Conservation (phyloP, 2,113 vertebrate genomes). For the Chloroceryle aenea region DNA sequence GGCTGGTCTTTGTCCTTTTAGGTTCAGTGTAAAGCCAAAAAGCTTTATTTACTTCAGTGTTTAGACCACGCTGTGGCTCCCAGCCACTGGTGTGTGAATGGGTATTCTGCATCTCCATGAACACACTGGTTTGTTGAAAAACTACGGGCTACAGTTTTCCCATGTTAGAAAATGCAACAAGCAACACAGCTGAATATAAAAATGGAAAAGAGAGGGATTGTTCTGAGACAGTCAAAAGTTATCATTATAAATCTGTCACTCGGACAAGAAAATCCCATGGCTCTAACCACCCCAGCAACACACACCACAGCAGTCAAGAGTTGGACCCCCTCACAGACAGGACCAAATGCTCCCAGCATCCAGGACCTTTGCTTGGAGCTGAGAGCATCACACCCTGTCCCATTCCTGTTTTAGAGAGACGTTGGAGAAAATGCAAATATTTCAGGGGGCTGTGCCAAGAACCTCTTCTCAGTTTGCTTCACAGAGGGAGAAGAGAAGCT, state of each 20-base stretch:
- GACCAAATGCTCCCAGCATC: neutral
- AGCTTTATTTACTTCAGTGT: neutral
- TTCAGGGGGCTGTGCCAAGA: accelerated
- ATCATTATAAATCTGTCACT: neutral
- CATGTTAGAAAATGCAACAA: neutral
- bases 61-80: neutral
- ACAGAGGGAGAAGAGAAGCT: neutral
- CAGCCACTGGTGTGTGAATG: neutral
- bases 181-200: neutral
- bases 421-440: neutral
- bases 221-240: neutral
- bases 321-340: neutral
- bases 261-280: neutral
- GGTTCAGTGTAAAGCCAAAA: neutral
- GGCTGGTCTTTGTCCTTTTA: neutral
- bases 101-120: neutral
- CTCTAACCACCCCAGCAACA: neutral
- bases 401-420: neutral
- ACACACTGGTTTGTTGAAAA: neutral
- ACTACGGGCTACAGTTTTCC: neutral
- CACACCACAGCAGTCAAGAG: neutral
- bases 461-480: neutral
- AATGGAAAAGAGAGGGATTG: neutral
- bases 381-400: neutral
- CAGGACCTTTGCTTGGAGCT: neutral